Evolutionary conservation across 2,888 invertebrate species (phyloP), one percentile per base, ranked within the genome.

Genomic region (Eupithecia pulchellata): DNA sequence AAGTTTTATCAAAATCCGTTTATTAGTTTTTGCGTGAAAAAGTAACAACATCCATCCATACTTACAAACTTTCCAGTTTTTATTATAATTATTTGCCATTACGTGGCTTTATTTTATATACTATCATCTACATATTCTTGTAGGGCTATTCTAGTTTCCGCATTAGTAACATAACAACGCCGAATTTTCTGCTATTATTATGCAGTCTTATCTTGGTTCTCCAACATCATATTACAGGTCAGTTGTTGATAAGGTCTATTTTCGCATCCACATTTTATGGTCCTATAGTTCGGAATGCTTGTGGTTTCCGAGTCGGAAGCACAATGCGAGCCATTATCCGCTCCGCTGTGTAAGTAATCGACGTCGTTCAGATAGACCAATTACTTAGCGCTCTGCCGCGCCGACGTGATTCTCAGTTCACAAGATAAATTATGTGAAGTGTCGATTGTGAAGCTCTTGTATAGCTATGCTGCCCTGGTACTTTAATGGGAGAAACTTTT

Each of bases 271-370:
- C 20, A 63, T n/a, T 14, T 66, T 32, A 65, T 32, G 32, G 30
- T 68, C 57, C 52, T n/a, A 55, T 58, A 52, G 34, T 30, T 52
- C 78, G 81, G 84, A 85, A 87, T 86, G 84, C 78, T 82, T 89
- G 88, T 79, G 88, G 88, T 89, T 87, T 86, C 86, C 86, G 83
- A 86, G 73, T 85, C 84, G 86, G 85, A 86, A 85, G 86, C 84
- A 80, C 82, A 81, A 80, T 80, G 77, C 76, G 79, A 66, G 67
- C 72, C 64, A 69, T 73, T 73, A 69, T 75, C 66, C 71, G 73
- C 66, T 75, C 72, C 70, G 74, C 75, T 76, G 76, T 79, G 79
- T 82, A 75, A 81, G 82, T 73, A 73, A 73, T 73, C 69, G 73
- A 62, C 67, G 61, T 69, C 66, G 66, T 66, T 67, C 69, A 57